Base-by-base conservation (phyloP, 2,888 invertebrate genomes). In the Caenorhabditis afra region DNA sequence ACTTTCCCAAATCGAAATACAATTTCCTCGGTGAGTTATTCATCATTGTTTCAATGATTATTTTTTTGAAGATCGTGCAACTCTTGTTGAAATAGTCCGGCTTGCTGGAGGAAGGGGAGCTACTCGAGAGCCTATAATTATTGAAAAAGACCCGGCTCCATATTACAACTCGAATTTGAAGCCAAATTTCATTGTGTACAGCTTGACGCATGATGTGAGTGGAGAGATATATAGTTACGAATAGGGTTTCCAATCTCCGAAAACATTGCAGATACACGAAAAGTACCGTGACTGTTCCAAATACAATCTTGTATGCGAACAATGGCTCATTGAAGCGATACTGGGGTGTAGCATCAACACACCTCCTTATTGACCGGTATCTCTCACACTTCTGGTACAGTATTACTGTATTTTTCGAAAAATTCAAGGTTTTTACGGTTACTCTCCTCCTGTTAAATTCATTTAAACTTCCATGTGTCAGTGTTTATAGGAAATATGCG, bases 261-360 rank as follows among this genome's bases (percentile, higher is more conserved):
- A n/a, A n/a, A n/a, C n/a, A 8, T 68, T 74, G n/a, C 57, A 79
- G 79, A 45, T 79, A 16, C 47, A 22, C 18, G 68, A 74, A 8
- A 79, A 74, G 29, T 79, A 50, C 57, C 79, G 68, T 5, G 55
- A 79, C 18, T 58, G 62, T 20, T 16, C 62, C 8, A 67, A 70
- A 29, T 79, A 64, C 45, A 68, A 65, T 41, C 49, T 79, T 3
- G 53, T 79, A 16, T 68, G 73, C 47, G 79, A 79, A 22, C 74
- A 68, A 22, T 79, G 73, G 73, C 22, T 79, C 12, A 73, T 79
- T 3, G 79, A 79, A 35, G 50, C 79, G 18, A 74, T 79, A 12
- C 64, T 79, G 10, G 18, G 14, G 0, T 79, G 65, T 29, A 29
- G 7, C 29, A 29, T 29, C 29, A 29, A 29, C 29, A 29, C 29